phyloP scores from a whole-genome alignment of 2,888 invertebrate genomes.

The Sturmia bella region DNA sequence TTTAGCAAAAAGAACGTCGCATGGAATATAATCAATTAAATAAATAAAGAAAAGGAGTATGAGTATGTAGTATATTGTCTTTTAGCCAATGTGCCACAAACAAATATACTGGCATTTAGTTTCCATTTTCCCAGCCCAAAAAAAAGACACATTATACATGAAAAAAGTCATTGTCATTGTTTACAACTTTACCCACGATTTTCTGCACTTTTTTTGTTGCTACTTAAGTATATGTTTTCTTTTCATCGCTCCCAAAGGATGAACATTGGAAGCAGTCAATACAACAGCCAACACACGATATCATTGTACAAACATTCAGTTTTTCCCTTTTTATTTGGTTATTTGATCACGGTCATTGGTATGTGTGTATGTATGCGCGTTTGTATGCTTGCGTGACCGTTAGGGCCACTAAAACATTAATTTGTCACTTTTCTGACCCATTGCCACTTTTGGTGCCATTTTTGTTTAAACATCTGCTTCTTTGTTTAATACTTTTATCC shows the following conservation, averaged over 20 bases:
- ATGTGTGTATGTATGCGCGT: slow-evolving; percentile 6
- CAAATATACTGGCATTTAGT: slow-evolving; percentile 34
- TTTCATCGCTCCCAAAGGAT: slow-evolving; percentile 52
- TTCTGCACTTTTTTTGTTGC: slow-evolving; percentile 47
- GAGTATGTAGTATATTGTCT: too few species aligned
- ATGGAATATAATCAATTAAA: too few species aligned
- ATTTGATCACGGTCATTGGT: slow-evolving; percentile 53
- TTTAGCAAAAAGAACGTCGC: too few species aligned
- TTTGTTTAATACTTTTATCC: too few species aligned
- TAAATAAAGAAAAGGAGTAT: too few species aligned
- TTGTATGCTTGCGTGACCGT: neutral
- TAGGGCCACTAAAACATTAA: slow-evolving; percentile 57
- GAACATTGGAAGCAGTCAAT: slow-evolving; percentile 56
- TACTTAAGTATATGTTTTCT: slow-evolving; percentile 25
- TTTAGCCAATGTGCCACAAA: slow-evolving; percentile 23
- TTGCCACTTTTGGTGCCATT: too few species aligned
- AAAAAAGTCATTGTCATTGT: slow-evolving; percentile 52
- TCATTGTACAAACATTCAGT: slow-evolving; percentile 58
- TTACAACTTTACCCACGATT: slow-evolving; percentile 56
- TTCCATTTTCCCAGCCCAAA: slow-evolving; percentile 30
- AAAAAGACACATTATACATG: slow-evolving; percentile 51
- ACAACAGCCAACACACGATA: slow-evolving; percentile 66
- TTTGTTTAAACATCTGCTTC: too few species aligned
- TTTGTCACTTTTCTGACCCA: too few species aligned
- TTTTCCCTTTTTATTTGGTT: slow-evolving; percentile 37